Base-by-base conservation (phyloP, 2,888 invertebrate species). In the Macrophya alboannulata region DNA sequence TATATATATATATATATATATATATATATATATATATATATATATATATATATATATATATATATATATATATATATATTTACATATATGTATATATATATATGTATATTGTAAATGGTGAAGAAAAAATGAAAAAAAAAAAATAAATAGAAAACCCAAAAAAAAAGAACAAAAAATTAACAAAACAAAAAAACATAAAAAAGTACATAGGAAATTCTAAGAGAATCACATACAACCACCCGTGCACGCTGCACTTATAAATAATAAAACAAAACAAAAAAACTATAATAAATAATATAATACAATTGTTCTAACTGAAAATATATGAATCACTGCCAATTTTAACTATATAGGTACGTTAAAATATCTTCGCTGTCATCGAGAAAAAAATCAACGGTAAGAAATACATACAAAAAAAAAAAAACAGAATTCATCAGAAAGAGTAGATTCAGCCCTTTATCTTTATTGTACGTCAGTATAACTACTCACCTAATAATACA, bases 271-370 rank as follows among this genome's bases (percentile, higher is more conserved):
- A 25, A 62, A 62, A 62, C 9, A 62, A 9, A 62, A 25, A 25
- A 62, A 62, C 2, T 68, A 5, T 68, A 68, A 37, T 62, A 55
- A 55, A 55, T 68, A 37, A 68, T 68, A 37, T 68, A 68, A 68
- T 17, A 68, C 37, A 62, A 68, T 48, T 48, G 68, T 68, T 37
- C 37, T 37, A 68, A 37, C 37, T 17, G 37, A 68, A 72, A 21
- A n/a, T 37, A 45, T 81, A 81, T 81, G 62, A 81, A 81, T 81
- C 81, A 81, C 81, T 81, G 81, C 81, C 81, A 81, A 81, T 79
- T 17, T 48, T 17, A 51, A 77, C 51, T 48, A 45, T 45, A 62
- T 31, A 55, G 8, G 31, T 51, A 55, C 17, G 31, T 51, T 77
- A 51, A 51, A 77, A 48, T 74, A 77, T 77, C 77, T 77, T 77